Evolutionary conservation across 2,113 vertebrate genomes (phyloP).

Genomic region (Rhinopomastus cyanomelas): DNA sequence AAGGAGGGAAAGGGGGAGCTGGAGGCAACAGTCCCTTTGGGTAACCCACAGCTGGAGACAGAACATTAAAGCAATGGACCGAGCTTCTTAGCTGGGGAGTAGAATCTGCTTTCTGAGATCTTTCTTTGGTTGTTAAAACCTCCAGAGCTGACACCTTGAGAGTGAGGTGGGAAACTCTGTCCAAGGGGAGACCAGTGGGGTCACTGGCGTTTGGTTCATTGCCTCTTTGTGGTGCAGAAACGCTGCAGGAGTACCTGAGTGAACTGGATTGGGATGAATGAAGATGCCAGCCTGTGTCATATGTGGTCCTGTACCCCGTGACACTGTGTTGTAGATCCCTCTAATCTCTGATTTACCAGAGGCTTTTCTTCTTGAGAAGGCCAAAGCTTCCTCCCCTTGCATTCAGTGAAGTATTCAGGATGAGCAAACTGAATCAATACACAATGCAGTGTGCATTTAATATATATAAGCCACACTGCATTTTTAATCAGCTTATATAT

Average conservation of each 20-base stretch:
- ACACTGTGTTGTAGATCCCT: not conserved
- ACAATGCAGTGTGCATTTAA: not conserved
- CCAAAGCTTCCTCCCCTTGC: not conserved
- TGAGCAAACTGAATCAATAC: conserved; percentile 44
- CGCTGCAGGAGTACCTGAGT: not conserved
- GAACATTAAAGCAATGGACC: not conserved
- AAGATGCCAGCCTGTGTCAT: not conserved
- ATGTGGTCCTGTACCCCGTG: not conserved
- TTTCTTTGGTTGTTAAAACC: not conserved
- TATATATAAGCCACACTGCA: conserved; percentile 48
- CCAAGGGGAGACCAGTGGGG: not conserved
- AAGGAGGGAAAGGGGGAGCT: not conserved
- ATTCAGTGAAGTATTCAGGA: not conserved
- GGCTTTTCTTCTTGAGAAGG: not conserved
- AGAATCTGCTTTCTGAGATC: not conserved
- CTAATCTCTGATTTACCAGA: not conserved
- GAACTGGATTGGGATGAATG: not conserved
- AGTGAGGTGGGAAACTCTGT: not conserved
- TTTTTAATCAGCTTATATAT: conserved; percentile 72
- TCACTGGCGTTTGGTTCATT: not conserved
- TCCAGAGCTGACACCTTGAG: not conserved
- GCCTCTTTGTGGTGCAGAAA: not conserved
- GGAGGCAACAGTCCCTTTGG: not conserved
- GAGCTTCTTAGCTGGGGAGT: not conserved
- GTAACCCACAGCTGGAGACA: not conserved